Conservation (phyloP, 2,113 vertebrate genomes). For the Lutjanus erythropterus region DNA sequence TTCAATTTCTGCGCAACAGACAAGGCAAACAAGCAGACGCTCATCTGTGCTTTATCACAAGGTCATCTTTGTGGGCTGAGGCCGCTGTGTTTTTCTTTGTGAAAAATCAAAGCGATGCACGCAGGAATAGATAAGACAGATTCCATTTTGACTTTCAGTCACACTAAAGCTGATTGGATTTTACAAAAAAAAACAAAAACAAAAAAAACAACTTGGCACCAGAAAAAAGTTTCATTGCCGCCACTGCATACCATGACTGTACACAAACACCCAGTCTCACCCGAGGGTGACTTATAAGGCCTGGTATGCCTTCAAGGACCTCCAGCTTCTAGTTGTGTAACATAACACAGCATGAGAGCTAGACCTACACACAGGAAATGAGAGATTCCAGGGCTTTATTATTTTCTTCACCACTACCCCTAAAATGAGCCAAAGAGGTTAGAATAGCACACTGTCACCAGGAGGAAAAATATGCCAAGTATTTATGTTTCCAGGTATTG, state of each 20-base stretch:
- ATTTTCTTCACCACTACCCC: slow-evolving; percentile 39
- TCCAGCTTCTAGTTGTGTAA: slow-evolving; percentile 42
- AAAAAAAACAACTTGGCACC: slow-evolving; percentile 3
- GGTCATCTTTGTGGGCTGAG: slow-evolving; percentile 51
- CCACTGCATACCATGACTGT: slow-evolving; percentile 50
- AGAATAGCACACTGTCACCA: slow-evolving; percentile 41
- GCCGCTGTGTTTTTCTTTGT: slow-evolving; percentile 32
- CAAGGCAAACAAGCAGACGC: slow-evolving; percentile 11
- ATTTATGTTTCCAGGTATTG: slow-evolving; percentile 45
- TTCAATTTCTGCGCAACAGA: slow-evolving; percentile 20
- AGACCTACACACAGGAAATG: slow-evolving; percentile 72
- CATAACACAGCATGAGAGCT: slow-evolving; percentile 48
- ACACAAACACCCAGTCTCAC: slow-evolving; percentile 42
- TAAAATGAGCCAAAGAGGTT: slow-evolving; percentile 44
- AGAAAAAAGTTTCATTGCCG: slow-evolving; percentile 12
- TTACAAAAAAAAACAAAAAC: slow-evolving; percentile 12
- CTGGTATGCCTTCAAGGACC: slow-evolving; percentile 62
- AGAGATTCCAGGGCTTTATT: slow-evolving; percentile 67
- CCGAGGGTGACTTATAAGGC: slow-evolving; percentile 64
- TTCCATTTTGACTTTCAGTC: slow-evolving; percentile 44
- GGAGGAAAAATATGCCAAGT: slow-evolving; percentile 27
- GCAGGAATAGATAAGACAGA: slow-evolving; percentile 49
- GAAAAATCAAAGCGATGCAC: slow-evolving; percentile 53
- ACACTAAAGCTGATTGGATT: slow-evolving; percentile 48
- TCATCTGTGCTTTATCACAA: slow-evolving; percentile 55